phyloP scores from a whole-genome alignment of 2,888 invertebrate genomes.

The Lycocerus yunnanus region DNA sequence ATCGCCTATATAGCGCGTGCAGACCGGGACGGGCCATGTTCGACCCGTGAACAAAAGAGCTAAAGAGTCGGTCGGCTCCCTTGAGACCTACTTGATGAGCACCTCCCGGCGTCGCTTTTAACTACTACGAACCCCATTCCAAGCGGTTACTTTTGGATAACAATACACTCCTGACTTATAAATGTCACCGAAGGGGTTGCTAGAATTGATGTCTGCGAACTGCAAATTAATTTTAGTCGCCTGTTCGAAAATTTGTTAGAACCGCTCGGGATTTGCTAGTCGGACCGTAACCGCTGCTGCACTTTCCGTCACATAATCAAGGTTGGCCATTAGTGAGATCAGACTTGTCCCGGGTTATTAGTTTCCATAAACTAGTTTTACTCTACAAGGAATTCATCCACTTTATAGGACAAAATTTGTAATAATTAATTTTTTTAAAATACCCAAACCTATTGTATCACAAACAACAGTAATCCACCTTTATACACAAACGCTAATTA shows the following conservation, averaged over 20 bases:
- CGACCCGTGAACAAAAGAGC: conserved; percentile 45
- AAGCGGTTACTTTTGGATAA: conserved; percentile 54
- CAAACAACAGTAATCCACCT: conserved; percentile 1
- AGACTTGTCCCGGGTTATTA: conserved; percentile 44
- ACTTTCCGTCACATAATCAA: conserved; percentile 28
- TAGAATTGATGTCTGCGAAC: conserved; percentile 55
- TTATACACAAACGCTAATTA: neutral
- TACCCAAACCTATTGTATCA: neutral
- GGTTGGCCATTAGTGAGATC: conserved; percentile 40
- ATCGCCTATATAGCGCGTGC: conserved; percentile 25
- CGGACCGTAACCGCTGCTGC: conserved; percentile 28
- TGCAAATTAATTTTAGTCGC: conserved; percentile 55
- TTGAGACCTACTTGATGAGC: conserved; percentile 53
- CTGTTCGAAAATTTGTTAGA: conserved; percentile 54
- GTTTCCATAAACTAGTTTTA: conserved; percentile 41
- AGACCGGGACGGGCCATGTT: conserved; percentile 28
- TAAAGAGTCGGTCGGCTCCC: conserved; percentile 47
- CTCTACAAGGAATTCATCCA: conserved; percentile 29
- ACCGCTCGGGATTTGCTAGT: conserved; percentile 45
- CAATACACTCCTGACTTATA: conserved; percentile 57
- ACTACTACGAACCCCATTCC: conserved; percentile 52
- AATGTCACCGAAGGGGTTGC: conserved; percentile 55
- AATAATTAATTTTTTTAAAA: neutral
- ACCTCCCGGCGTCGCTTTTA: conserved; percentile 53
- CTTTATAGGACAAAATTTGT: neutral